These are phyloP conservation scores for Saiga tatarica DNA, from an alignment of 2,113 vertebrate genomes.

Conservation along the genomic window DNA sequence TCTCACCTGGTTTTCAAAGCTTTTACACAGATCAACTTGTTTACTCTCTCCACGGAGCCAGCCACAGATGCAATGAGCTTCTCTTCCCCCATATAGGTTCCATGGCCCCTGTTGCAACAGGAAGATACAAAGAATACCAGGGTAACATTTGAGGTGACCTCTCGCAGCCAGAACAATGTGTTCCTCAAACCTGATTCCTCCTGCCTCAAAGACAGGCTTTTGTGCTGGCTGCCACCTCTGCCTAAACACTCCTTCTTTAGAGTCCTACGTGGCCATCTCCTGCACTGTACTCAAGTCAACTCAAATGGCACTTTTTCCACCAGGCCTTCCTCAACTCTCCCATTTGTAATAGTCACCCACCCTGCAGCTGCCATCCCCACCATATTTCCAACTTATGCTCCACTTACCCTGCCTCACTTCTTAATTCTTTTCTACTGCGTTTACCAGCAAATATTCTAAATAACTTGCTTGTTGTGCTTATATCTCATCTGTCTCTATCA, in stretches of 20 bases:
- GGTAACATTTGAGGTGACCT: not conserved
- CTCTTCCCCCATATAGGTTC: constrained; percentile 96
- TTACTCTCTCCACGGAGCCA: constrained; percentile 94
- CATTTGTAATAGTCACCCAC: not conserved
- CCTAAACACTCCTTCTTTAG: not conserved
- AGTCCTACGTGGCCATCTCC: not conserved
- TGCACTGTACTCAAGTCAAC: not conserved
- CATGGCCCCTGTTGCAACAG: constrained; percentile 89
- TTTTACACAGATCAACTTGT: constrained; percentile 95
- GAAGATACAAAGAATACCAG: not conserved
- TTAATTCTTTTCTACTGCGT: not conserved
- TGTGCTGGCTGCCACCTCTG: not conserved
- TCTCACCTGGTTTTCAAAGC: constrained; percentile 92
- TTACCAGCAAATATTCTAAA: not conserved
- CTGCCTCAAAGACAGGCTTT: not conserved
- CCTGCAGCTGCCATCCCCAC: not conserved
- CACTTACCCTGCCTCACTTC: not conserved
- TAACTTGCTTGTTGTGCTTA: not conserved
- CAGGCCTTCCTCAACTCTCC: not conserved
- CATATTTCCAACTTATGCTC: not conserved
- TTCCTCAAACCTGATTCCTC: not conserved
- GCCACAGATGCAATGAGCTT: constrained; percentile 95
- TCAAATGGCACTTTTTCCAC: not conserved
- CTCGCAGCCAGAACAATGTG: not conserved
- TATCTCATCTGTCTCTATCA: not conserved